Percentiles rank a stretch among this genome's conserved stretches.
Evolutionary conservation across 2,113 vertebrate species (phyloP).

Genomic region (Microcebus tavaratra): DNA sequence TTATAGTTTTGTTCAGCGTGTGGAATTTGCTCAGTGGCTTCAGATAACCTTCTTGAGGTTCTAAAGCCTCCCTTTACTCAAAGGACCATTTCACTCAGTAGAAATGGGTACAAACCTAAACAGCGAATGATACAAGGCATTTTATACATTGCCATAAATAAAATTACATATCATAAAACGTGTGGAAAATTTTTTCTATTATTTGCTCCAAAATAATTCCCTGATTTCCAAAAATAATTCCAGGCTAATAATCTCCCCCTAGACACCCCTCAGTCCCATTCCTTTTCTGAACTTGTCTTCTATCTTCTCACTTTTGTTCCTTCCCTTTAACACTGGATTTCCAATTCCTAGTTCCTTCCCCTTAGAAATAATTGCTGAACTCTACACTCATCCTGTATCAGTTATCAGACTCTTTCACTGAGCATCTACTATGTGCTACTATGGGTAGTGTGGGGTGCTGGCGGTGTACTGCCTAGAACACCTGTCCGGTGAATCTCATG

Average conservation of each 20-base stretch:
- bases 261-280: neutral
- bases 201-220: neutral
- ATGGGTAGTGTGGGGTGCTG: neutral
- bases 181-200: neutral
- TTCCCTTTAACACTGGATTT: neutral
- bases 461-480: fast-evolving
- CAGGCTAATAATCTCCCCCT: neutral
- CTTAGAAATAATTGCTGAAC: neutral
- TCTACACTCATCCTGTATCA: neutral
- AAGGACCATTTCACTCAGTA: neutral
- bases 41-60: neutral
- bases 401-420: neutral
- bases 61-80: neutral
- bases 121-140: neutral
- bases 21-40: neutral
- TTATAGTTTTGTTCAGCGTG: neutral
- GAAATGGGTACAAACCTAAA: neutral
- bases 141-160: neutral
- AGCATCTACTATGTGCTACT: neutral
- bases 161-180: neutral
- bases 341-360: neutral
- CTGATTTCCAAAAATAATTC: neutral
- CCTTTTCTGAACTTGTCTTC: neutral
- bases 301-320: neutral
- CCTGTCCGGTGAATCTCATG: neutral